A percentile compares a stretch with the other conserved stretches of the same genome.
Evolutionary conservation across 2,797 vertebrate species (phyloP).

Genomic region (Crocidura indochinensis): DNA sequence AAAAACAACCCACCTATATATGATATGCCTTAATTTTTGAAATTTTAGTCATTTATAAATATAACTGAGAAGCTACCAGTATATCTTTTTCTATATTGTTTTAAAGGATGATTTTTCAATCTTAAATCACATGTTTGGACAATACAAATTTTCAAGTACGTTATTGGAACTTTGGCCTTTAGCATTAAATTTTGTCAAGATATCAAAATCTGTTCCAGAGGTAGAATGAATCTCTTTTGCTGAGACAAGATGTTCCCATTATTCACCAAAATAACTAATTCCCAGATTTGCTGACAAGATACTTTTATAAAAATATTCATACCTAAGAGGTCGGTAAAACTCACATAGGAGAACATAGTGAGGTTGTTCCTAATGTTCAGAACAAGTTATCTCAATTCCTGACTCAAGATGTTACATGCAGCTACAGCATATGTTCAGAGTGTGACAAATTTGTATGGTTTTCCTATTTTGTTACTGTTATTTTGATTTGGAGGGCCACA

Average conservation of each 20-base stretch:
- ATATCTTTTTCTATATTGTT: conserved; percentile 71
- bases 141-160: conserved; percentile 75
- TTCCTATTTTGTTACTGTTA: conserved; percentile 10
- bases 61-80: conserved; percentile 62
- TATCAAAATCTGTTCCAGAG: conserved; percentile 72
- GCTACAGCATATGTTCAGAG: not conserved
- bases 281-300: conserved; percentile 83
- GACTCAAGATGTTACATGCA: not conserved
- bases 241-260: conserved; percentile 82
- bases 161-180: conserved; percentile 84
- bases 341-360: conserved; percentile 59
- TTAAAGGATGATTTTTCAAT: conserved; percentile 82
- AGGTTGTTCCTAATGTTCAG: conserved; percentile 60
- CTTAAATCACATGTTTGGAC: conserved; percentile 19
- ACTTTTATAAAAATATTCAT: conserved; percentile 78
- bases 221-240: conserved; percentile 83
- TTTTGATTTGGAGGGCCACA: too few species aligned
- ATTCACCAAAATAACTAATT: conserved; percentile 83
- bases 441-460: not conserved
- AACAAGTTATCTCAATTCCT: conserved; percentile 61
- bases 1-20: conserved; percentile 63
- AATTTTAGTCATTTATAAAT: conserved; percentile 76
- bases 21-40: conserved; percentile 78
- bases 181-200: conserved; percentile 81
- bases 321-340: conserved; percentile 73